phyloP scores from a whole-genome alignment of 2,888 invertebrate species.

The Romanomermis culicivorax region DNA sequence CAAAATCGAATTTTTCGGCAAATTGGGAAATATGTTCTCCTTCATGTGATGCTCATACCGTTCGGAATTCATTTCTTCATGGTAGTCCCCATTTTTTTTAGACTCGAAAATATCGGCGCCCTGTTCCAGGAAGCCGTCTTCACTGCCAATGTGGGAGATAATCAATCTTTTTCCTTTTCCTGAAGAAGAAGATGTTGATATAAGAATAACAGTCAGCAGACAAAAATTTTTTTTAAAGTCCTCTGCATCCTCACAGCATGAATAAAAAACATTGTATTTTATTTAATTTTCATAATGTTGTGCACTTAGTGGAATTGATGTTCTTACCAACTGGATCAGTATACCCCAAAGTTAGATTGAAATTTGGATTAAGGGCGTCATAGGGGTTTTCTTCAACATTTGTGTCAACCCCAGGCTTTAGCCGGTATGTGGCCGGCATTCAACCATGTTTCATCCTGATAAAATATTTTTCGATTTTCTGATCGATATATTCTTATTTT shows the following conservation, averaged over 20 bases:
- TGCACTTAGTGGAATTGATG: no score
- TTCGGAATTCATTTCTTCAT: neutral
- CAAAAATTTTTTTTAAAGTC: no score
- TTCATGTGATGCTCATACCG: neutral
- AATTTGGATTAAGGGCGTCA: no score
- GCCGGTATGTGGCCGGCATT: neutral
- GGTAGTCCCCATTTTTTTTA: neutral
- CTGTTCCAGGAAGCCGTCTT: neutral
- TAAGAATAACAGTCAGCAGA: no score
- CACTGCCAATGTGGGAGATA: neutral
- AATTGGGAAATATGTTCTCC: no score
- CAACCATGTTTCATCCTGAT: neutral
- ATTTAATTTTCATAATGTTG: no score
- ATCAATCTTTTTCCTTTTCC: no score
- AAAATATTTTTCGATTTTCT: neutral
- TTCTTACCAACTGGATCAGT: neutral
- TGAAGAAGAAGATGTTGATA: no score
- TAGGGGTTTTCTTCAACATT: neutral
- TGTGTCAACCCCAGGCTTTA: neutral
- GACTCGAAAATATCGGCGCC: neutral
- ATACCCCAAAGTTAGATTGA: neutral
- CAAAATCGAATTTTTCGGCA: no score
- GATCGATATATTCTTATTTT: neutral
- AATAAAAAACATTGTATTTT: no score
- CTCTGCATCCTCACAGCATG: no score